A percentile compares a stretch with the other conserved stretches of the same genome.
Evolutionary conservation across 2,113 vertebrate genomes (phyloP).

Genomic region (Kryptolebias marmoratus): DNA sequence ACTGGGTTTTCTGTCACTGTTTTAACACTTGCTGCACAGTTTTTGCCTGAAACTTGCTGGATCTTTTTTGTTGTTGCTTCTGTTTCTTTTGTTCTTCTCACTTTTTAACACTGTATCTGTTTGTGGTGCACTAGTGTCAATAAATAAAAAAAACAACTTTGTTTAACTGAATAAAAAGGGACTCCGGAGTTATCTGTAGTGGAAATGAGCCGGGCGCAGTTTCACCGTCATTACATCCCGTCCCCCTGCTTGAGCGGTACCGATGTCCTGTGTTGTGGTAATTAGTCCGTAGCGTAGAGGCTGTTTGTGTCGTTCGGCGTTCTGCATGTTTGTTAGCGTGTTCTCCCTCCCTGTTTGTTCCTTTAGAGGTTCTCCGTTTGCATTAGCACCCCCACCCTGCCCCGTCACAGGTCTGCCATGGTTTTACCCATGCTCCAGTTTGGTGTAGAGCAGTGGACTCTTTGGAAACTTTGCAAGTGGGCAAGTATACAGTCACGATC

Average conservation of each 20-base stretch:
- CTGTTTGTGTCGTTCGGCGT: conserved; percentile 24
- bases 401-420: conserved; percentile 60
- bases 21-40: conserved; percentile 65
- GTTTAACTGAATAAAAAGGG: conserved; percentile 80
- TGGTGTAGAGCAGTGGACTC: conserved; percentile 67
- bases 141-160: conserved; percentile 90
- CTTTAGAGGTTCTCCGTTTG: conserved; percentile 17
- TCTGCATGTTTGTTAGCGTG: conserved; percentile 1
- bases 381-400: conserved; percentile 36
- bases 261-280: conserved; percentile 53
- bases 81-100: conserved; percentile 63
- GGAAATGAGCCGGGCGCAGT: background rate
- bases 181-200: conserved; percentile 82
- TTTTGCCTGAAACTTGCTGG: conserved; percentile 56
- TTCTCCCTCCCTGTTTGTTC: conserved; percentile 8
- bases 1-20: conserved; percentile 41
- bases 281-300: conserved; percentile 50
- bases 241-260: background rate
- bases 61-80: conserved; percentile 39
- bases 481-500: conserved; percentile 73
- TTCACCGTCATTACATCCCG: background rate
- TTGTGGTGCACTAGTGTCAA: conserved; percentile 90
- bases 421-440: conserved; percentile 69
- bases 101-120: conserved; percentile 84
- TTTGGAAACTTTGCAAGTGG: conserved; percentile 68